A percentile compares a stretch with the other conserved stretches of the same genome.
These are phyloP conservation scores for Aplochiton taeniatus DNA, from an alignment of 2,797 vertebrate genomes.

Conservation along the genomic window DNA sequence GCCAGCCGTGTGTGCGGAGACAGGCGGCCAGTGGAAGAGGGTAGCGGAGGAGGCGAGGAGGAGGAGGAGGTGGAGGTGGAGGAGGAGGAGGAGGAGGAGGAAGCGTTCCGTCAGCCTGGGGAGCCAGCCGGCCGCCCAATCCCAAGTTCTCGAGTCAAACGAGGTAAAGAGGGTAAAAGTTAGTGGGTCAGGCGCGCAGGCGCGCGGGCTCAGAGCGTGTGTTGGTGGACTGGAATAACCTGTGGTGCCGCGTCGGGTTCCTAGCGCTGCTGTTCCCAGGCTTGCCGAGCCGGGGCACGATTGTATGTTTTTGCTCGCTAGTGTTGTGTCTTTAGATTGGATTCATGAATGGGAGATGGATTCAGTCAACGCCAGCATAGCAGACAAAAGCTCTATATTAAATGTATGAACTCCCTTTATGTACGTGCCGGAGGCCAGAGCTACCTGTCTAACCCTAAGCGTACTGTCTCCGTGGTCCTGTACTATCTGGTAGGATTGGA, in stretches of 20 bases:
- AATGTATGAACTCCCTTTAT: no score
- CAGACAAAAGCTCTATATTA: no score
- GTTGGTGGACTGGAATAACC: slow-evolving; percentile 65
- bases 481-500: no score
- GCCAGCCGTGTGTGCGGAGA: slow-evolving; percentile 67
- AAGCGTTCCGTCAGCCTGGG: slow-evolving; percentile 43
- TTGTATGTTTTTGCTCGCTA: slow-evolving; percentile 50
- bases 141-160: slow-evolving; percentile 76
- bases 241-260: slow-evolving; percentile 52
- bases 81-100: slow-evolving; percentile 42
- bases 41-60: slow-evolving; percentile 42
- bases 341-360: slow-evolving; percentile 15
- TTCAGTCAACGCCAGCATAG: slow-evolving; percentile 14
- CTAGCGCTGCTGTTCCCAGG: slow-evolving; percentile 41
- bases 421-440: no score
- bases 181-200: slow-evolving; percentile 74
- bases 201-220: slow-evolving; percentile 11
- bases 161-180: slow-evolving; percentile 81
- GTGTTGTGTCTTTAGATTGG: background rate
- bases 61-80: slow-evolving; percentile 47
- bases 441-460: no score
- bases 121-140: slow-evolving; percentile 61
- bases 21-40: slow-evolving; percentile 43
- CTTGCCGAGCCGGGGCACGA: slow-evolving; percentile 35
- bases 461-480: no score